Evolutionary conservation across 2,888 invertebrate species (phyloP).

Genomic region (Neoitamus cyanurus): DNA sequence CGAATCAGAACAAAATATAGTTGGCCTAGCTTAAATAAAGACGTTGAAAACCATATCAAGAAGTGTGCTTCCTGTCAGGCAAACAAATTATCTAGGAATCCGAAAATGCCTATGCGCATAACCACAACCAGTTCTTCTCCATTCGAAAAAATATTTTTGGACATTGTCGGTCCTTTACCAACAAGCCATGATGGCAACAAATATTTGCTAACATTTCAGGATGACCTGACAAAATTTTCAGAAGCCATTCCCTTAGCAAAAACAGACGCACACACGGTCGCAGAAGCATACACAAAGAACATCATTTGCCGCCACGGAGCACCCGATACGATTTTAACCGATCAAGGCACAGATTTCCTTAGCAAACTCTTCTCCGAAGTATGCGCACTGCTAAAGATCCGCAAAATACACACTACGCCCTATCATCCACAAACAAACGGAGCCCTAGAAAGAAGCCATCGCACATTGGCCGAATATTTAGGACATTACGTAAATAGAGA

Average conservation of each 20-base stretch:
- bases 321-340: not conserved
- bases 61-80: not conserved
- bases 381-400: not conserved
- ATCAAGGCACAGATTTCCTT: not conserved
- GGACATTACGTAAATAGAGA: not conserved
- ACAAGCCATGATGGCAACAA: not conserved
- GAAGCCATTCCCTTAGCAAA: not conserved
- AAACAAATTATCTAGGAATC: not conserved
- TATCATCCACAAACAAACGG: slow-evolving; percentile 54
- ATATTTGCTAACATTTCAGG: not conserved
- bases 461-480: not conserved
- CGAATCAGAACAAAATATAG: not conserved
- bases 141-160: not conserved
- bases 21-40: not conserved
- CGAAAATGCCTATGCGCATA: not conserved
- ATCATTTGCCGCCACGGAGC: not conserved
- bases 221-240: not conserved
- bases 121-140: not conserved
- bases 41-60: not conserved
- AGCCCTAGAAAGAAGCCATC: slow-evolving; percentile 15
- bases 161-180: not conserved
- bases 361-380: not conserved
- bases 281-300: not conserved
- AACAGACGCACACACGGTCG: not conserved
- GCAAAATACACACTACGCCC: slow-evolving; percentile 19